These are phyloP conservation scores for Eulemur mongoz DNA, from an alignment of 2,797 vertebrate species.

Conservation along the genomic window DNA sequence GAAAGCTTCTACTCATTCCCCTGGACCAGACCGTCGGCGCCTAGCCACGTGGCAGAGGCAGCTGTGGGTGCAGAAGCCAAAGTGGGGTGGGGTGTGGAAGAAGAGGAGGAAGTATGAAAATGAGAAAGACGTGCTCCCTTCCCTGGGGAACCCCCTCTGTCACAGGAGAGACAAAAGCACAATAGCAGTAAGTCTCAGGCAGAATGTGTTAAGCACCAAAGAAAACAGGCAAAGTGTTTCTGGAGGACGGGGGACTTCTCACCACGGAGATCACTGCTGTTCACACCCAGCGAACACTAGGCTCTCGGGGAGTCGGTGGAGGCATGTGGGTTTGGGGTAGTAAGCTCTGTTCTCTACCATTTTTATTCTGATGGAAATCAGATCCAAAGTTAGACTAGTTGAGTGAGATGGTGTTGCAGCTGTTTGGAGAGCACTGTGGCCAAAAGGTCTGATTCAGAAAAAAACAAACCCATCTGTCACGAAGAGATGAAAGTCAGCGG, in stretches of 20 bases:
- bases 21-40: accelerated
- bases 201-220: not conserved
- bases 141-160: not conserved
- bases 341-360: not conserved
- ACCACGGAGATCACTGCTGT: not conserved
- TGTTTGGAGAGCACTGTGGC: not conserved
- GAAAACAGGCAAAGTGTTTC: not conserved
- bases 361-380: not conserved
- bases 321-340: not conserved
- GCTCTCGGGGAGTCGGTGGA: not conserved
- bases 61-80: not conserved
- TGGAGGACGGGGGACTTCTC: not conserved
- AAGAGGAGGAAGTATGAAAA: not conserved
- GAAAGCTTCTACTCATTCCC: not conserved
- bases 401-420: not conserved
- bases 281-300: not conserved
- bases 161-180: not conserved
- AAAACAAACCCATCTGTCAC: not conserved
- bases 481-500: not conserved
- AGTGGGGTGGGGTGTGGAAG: accelerated
- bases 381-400: not conserved
- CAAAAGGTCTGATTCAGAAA: not conserved
- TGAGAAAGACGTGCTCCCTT: not conserved
- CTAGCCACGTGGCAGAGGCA: too few species aligned
- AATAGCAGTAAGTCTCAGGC: not conserved